Percentiles rank a stretch among this genome's conserved stretches.
These are phyloP conservation scores for Hydractinia symbiolongicarpus DNA, from an alignment of 30 jellyfish, hydroid and myxozoan genomes.

Conservation along the genomic window DNA sequence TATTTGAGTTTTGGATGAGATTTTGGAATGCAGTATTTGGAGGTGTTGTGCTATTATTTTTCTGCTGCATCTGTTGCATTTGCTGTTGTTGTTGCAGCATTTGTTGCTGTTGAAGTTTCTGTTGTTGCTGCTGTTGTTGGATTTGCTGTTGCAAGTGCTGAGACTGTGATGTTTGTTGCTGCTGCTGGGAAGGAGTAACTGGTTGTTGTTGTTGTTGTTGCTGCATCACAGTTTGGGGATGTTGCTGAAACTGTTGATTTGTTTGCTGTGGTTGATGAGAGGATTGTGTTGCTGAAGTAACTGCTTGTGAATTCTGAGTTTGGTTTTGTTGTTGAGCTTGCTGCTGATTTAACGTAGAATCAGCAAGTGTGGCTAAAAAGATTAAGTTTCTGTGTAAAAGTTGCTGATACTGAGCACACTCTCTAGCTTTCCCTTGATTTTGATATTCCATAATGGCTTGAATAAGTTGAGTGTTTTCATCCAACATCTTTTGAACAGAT, in stretches of 20 bases:
- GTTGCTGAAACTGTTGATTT: slow-evolving; percentile 26
- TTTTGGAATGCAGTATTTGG: slow-evolving; percentile 7
- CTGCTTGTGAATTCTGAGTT: background rate
- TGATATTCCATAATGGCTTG: slow-evolving; percentile 80
- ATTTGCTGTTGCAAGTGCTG: slow-evolving; percentile 37
- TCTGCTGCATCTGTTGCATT: slow-evolving; percentile 1
- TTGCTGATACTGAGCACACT: slow-evolving; percentile 91
- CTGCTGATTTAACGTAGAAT: slow-evolving; percentile 55
- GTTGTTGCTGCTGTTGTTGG: slow-evolving; percentile 50
- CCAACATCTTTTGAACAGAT: slow-evolving; percentile 87
- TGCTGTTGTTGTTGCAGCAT: slow-evolving; percentile 35
- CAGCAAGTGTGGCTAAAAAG: slow-evolving; percentile 92
- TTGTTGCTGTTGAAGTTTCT: slow-evolving; percentile 17
- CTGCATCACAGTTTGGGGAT: background rate
- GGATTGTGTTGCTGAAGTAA: background rate
- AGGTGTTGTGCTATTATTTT: slow-evolving; percentile 15
- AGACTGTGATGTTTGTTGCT: slow-evolving; percentile 26
- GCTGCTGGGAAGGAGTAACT: background rate
- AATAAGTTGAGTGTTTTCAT: slow-evolving; percentile 82
- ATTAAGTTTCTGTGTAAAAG: slow-evolving; percentile 75
- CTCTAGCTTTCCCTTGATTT: slow-evolving; percentile 75
- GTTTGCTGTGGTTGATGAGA: slow-evolving; percentile 35
- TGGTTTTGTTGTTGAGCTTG: slow-evolving; percentile 50
- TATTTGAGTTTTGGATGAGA: background rate
- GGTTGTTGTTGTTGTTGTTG: background rate